These are phyloP conservation scores for Holothuria scabra DNA, from an alignment of 53 echinoderm and acorn worm species.

Conservation along the genomic window DNA sequence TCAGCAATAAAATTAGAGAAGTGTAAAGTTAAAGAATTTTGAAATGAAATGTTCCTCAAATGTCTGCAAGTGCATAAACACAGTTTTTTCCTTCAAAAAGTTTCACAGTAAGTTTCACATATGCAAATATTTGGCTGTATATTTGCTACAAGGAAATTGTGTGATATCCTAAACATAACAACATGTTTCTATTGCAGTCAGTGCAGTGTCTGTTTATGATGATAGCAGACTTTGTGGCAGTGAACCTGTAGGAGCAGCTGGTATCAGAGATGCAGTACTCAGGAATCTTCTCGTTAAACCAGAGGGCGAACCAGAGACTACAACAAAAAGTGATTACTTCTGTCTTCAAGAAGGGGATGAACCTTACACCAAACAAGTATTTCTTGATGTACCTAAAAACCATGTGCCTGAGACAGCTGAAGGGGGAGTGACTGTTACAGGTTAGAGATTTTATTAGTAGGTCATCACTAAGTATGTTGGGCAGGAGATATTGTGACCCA, in stretches of 20 bases:
- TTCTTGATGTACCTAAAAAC: constrained; percentile 45
- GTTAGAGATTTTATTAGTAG: not conserved
- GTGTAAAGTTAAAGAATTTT: too few relatives aligned
- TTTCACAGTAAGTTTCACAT: too few relatives aligned
- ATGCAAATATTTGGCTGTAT: too few relatives aligned
- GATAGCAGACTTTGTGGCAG: constrained; percentile 62
- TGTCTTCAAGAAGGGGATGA: constrained; percentile 63
- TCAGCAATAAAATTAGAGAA: too few relatives aligned
- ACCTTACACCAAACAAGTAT: constrained; percentile 68
- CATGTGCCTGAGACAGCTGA: constrained; percentile 38
- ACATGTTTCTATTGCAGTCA: constrained; percentile 50
- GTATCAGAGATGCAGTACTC: constrained; percentile 59
- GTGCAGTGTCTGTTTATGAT: constrained; percentile 63
- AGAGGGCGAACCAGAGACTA: constrained; percentile 84
- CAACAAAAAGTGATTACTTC: constrained; percentile 74
- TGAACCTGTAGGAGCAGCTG: constrained; percentile 57
- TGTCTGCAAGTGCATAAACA: too few relatives aligned
- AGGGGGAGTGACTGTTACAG: constrained; percentile 59
- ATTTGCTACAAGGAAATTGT: too few relatives aligned
- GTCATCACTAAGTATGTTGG: too few relatives aligned
- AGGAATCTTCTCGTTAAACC: constrained; percentile 61
- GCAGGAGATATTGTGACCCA: too few relatives aligned
- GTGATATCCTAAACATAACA: not conserved
- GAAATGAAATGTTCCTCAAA: too few relatives aligned
- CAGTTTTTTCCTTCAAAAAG: too few relatives aligned